These are phyloP conservation scores for Cyclophora albipunctata DNA, from an alignment of 2,888 invertebrate genomes.

Conservation along the genomic window DNA sequence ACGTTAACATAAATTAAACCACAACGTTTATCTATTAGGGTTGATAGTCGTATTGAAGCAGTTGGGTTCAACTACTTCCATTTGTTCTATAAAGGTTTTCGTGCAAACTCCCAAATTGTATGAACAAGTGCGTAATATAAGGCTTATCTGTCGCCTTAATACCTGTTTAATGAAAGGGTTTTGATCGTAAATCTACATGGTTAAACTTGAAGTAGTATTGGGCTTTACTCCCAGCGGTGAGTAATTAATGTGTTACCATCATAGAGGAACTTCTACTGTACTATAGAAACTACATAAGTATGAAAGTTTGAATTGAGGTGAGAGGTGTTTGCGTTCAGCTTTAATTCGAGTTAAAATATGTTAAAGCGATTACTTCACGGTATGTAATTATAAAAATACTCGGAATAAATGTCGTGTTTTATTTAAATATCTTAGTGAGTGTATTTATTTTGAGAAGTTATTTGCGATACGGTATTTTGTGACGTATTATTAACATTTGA, in stretches of 20 bases:
- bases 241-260: conserved; percentile 70
- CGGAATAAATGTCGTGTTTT: conserved; percentile 12
- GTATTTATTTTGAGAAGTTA: conserved; percentile 9
- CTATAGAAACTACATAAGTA: conserved; percentile 67
- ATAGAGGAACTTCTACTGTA: conserved; percentile 63
- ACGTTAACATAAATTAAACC: conserved; percentile 47
- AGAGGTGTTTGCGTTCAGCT: conserved; percentile 57
- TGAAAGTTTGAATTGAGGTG: conserved; percentile 59
- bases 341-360: conserved; percentile 61
- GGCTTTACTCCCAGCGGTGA: conserved; percentile 50
- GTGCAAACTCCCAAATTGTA: conserved; percentile 57
- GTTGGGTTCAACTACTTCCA: conserved; percentile 49
- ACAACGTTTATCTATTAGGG: conserved; percentile 48
- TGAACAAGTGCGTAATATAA: conserved; percentile 62
- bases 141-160: conserved; percentile 69
- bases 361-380: conserved; percentile 40
- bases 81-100: conserved; percentile 54
- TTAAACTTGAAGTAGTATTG: conserved; percentile 66
- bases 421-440: conserved; percentile 5
- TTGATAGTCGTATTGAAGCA: conserved; percentile 44
- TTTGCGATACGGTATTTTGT: conserved; percentile 4
- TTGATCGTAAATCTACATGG: conserved; percentile 72
- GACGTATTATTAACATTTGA: not conserved
- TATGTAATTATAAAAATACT: conserved; percentile 26
- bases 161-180: conserved; percentile 73